A percentile compares a stretch with the other conserved stretches of the same genome.
These are phyloP conservation scores for Alectoris magna DNA, from an alignment of 2,797 vertebrate species.

Conservation along the genomic window DNA sequence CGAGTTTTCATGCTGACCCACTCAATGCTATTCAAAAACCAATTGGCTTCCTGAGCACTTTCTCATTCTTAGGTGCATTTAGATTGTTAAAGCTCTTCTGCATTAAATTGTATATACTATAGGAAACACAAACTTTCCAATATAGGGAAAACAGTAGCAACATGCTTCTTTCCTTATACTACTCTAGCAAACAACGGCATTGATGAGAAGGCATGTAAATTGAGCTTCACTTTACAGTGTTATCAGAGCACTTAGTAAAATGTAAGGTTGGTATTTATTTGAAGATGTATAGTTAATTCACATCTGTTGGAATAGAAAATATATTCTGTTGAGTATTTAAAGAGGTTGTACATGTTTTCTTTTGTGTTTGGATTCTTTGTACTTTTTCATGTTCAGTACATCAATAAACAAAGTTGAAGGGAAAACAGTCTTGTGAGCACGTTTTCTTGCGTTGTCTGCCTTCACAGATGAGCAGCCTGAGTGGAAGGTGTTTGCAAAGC, in stretches of 20 bases:
- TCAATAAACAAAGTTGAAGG: constrained; percentile 99
- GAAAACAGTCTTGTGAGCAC: constrained; percentile 79
- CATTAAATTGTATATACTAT: constrained; percentile 78
- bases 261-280: constrained; percentile 90
- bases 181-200: constrained; percentile 79
- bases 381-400: constrained; percentile 99
- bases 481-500: background rate
- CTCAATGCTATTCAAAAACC: constrained; percentile 81
- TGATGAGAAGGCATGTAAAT: constrained; percentile 87
- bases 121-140: constrained; percentile 69
- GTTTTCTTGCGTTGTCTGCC: constrained; percentile 40
- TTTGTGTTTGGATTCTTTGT: constrained; percentile 99
- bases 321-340: constrained; percentile 90
- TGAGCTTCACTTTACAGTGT: constrained; percentile 85
- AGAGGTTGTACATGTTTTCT: constrained; percentile 90
- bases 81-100: constrained; percentile 80
- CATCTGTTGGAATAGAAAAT: constrained; percentile 88
- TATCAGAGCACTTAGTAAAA: constrained; percentile 87
- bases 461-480: background rate
- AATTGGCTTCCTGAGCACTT: constrained; percentile 79
- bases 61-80: constrained; percentile 78
- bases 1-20: constrained; percentile 85
- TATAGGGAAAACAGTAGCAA: constrained; percentile 76
- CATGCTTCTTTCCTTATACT: constrained; percentile 81
- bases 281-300: constrained; percentile 89